A percentile compares a stretch with the other conserved stretches of the same genome.
phyloP scores from a whole-genome alignment of 1,140 invertebrate genomes.

The Caenorhabditis briggsae region DNA sequence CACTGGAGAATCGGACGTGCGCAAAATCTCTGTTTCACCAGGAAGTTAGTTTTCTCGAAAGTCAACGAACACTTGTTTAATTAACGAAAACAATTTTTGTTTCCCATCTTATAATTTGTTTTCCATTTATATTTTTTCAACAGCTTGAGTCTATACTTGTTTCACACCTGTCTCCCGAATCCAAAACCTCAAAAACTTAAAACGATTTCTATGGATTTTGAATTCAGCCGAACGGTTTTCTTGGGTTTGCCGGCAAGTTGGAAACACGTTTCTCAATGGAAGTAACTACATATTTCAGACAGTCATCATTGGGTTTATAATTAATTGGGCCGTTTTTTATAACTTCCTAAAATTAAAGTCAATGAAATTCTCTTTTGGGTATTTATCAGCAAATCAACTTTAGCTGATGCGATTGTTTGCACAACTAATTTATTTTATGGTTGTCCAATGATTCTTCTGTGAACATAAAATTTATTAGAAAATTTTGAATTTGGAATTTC shows the following conservation, averaged over 20 bases:
- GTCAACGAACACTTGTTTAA: too few relatives aligned
- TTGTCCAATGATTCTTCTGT: not conserved
- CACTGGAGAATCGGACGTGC: too few relatives aligned
- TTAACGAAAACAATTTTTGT: too few relatives aligned
- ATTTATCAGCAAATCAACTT: constrained; percentile 1
- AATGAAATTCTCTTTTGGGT: not conserved
- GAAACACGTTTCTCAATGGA: too few relatives aligned
- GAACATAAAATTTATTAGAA: not conserved
- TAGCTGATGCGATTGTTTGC: not conserved
- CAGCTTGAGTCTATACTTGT: too few relatives aligned
- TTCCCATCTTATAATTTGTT: too few relatives aligned
- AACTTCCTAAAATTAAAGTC: not conserved
- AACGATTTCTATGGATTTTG: too few relatives aligned
- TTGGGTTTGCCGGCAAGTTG: not conserved
- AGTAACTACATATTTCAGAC: not conserved
- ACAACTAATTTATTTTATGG: not conserved
- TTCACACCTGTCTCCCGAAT: too few relatives aligned
- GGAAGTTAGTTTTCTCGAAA: too few relatives aligned
- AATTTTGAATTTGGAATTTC: not conserved
- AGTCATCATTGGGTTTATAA: not conserved
- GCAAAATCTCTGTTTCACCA: too few relatives aligned
- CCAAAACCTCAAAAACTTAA: too few relatives aligned
- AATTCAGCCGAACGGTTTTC: not conserved
- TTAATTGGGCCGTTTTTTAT: not conserved
- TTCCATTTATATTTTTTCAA: too few relatives aligned